Conservation (phyloP, 2,888 invertebrate genomes). For the Pachydiplax longipennis region DNA sequence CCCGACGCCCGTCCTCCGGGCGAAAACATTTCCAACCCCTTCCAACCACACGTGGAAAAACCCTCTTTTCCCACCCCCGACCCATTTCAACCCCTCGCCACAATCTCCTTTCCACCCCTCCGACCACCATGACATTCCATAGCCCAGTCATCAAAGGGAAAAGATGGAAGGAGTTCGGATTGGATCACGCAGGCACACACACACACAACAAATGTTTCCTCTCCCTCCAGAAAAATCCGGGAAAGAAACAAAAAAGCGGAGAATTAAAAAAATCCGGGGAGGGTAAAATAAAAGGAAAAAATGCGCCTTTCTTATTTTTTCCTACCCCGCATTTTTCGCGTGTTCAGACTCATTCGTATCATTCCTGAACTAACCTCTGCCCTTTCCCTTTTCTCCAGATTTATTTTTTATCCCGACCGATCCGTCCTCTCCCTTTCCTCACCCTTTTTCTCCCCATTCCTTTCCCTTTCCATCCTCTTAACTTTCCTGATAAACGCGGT, state of each 20-base stretch:
- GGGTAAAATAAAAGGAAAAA: neutral
- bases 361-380: conserved; percentile 36
- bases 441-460: neutral
- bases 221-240: neutral
- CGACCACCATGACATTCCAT: neutral
- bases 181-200: conserved; percentile 5
- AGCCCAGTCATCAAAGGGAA: conserved; percentile 31
- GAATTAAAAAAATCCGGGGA: neutral
- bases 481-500: neutral
- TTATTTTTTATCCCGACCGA: neutral
- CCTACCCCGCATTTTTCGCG: conserved; percentile 26
- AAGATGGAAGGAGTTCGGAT: neutral
- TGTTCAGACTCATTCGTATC: conserved; percentile 45
- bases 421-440: neutral
- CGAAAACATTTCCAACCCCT: neutral
- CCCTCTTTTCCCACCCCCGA: neutral
- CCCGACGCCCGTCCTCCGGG: neutral
- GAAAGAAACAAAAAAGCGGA: neutral
- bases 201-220: conserved; percentile 1
- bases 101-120: neutral
- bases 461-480: neutral
- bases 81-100: neutral
- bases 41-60: neutral
- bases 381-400: neutral
- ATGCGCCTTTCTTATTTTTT: neutral